Percentiles rank a stretch among this genome's conserved stretches.
Evolutionary conservation across 2,113 vertebrate species (phyloP).

Genomic region (Rutilus rutilus): DNA sequence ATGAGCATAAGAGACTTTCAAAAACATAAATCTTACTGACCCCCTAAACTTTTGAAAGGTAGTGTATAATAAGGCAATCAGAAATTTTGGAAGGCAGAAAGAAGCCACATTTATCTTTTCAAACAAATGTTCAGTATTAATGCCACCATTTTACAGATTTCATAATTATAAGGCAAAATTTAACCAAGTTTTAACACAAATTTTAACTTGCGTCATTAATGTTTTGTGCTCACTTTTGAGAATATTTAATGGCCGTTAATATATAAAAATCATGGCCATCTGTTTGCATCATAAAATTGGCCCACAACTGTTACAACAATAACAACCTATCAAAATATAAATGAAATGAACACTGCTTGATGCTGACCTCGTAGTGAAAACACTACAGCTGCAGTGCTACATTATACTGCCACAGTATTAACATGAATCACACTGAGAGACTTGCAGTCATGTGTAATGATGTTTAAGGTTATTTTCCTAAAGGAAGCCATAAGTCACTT

Average conservation of each 20-base stretch:
- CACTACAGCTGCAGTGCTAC: neutral
- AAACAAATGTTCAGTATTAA: neutral
- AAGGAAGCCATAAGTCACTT: neutral
- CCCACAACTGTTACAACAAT: neutral
- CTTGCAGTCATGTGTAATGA: neutral
- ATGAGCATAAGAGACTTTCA: neutral
- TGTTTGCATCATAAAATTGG: neutral
- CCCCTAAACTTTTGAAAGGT: neutral
- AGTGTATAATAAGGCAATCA: neutral
- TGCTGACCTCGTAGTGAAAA: slow-evolving; percentile 6
- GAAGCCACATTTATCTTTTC: neutral
- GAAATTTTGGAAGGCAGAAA: neutral
- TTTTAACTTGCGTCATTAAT: neutral
- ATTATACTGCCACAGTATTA: neutral
- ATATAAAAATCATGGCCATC: neutral
- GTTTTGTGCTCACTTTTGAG: neutral
- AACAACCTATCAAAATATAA: neutral
- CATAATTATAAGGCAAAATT: neutral
- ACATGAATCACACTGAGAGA: neutral
- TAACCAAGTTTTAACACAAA: neutral
- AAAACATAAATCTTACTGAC: neutral
- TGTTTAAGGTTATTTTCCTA: neutral
- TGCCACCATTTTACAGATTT: neutral
- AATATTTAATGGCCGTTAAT: neutral
- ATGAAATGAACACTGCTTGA: neutral